Evolutionary conservation across 1,140 invertebrate genomes (phyloP).

Genomic region (Ladona fulva): DNA sequence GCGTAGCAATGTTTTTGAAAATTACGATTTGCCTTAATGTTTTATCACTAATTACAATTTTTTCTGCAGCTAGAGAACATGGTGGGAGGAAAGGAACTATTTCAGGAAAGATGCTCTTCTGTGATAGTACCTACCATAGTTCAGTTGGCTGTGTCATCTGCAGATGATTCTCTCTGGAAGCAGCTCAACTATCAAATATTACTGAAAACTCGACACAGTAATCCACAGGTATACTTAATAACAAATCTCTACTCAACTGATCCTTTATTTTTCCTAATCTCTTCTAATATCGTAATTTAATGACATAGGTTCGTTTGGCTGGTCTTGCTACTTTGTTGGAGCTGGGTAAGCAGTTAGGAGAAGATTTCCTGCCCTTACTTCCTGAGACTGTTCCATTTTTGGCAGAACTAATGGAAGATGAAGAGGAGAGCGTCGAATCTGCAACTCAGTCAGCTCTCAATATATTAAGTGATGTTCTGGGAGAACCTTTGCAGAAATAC

Average conservation of each 20-base stretch:
- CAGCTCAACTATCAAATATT: slow-evolving; percentile 81
- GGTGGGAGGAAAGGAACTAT: slow-evolving; percentile 48
- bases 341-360: slow-evolving; percentile 65
- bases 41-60: slow-evolving; percentile 19
- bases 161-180: slow-evolving; percentile 81
- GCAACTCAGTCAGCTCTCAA: slow-evolving; percentile 61
- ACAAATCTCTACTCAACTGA: no score
- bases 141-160: slow-evolving; percentile 67
- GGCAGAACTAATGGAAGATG: slow-evolving; percentile 74
- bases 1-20: no score
- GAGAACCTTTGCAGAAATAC: slow-evolving; percentile 77
- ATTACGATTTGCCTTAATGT: no score
- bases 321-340: slow-evolving; percentile 55
- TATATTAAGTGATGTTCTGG: slow-evolving; percentile 69
- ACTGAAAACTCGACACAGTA: slow-evolving; percentile 71
- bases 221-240: slow-evolving; percentile 39
- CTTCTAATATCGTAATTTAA: neutral
- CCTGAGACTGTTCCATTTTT: slow-evolving; percentile 78
- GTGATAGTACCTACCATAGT: slow-evolving; percentile 67
- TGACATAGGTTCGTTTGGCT: slow-evolving; percentile 35
- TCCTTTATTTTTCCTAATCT: no score
- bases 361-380: slow-evolving; percentile 68
- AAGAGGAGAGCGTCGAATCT: slow-evolving; percentile 65
- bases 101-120: slow-evolving; percentile 48
- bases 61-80: slow-evolving; percentile 60